Evolutionary conservation across 2,888 invertebrate species (phyloP), one percentile per base, ranked within the genome.

Genomic region (Cybosia mesomella): DNA sequence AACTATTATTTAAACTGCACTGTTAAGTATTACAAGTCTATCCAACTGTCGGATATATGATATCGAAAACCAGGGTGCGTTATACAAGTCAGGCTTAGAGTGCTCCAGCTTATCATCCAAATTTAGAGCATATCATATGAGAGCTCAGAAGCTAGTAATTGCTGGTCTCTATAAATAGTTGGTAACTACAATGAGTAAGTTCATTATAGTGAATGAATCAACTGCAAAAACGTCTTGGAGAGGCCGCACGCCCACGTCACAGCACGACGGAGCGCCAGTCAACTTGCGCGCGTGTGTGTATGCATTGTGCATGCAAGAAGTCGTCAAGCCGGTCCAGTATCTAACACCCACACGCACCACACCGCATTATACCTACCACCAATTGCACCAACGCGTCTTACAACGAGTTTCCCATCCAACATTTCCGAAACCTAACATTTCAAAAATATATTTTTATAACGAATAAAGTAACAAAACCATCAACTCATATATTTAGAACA

Each of bases 271-370:
- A 66, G 68, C 70, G 53, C 66, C 64, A 68, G 71, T 18, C 67
- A 61, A 73, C 54, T 65, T 59, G 71, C 75, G 75, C 76, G 75
- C 69, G 81, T 81, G 87, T 80, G 83, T 83, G 87, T 83, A 86
- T 87, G 87, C 85, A 86, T 72, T 81, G 82, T 80, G 84, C 82
- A 85, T 82, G 85, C 77, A 76, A 86, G 83, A 89, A 89, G 87
- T 85, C 70, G 89, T 88, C 89, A 85, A 87, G 92, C 93, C 92
- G 92, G 94, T 93, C 91, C 84, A 81, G 84, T 82, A 80, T 85
- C 88, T 85, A 85, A 91, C 90, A 91, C 93, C 92, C 91, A 90
- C 91, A 87, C 87, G 83, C 79, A 79, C 82, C 78, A 81, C 85
- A 81, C 81, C 80, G 81, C 81, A 13, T 82, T 84, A 83, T 77